These are phyloP conservation scores for Eurytoma adleriae DNA, from an alignment of 2,888 invertebrate genomes.

Conservation along the genomic window DNA sequence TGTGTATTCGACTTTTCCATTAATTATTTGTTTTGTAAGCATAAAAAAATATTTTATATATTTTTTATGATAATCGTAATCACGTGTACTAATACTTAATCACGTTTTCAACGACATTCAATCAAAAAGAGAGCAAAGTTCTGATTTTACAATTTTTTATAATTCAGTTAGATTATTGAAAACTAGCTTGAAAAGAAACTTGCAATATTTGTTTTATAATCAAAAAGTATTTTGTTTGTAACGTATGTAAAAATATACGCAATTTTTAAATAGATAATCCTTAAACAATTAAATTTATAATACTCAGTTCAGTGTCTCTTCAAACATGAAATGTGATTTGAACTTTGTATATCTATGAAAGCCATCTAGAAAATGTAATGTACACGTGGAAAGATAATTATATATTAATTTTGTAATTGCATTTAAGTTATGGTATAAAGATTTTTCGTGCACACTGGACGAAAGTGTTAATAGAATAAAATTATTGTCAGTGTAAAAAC, in stretches of 20 bases:
- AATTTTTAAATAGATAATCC: background rate
- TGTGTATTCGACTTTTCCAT: background rate
- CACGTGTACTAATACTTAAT: background rate
- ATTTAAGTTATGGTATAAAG: slow-evolving; percentile 10
- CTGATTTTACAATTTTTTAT: background rate
- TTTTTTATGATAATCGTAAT: background rate
- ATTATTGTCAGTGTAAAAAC: background rate
- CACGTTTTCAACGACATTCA: no score
- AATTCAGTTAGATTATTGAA: no score
- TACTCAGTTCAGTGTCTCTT: no score
- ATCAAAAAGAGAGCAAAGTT: no score
- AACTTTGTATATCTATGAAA: background rate
- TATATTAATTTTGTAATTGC: background rate
- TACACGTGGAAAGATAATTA: background rate
- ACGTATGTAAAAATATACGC: background rate
- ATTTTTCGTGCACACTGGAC: background rate
- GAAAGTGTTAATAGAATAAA: background rate
- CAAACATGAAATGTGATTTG: background rate
- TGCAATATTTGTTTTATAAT: background rate
- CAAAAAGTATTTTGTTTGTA: background rate
- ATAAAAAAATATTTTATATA: background rate
- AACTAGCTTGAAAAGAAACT: background rate
- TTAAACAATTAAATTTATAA: no score
- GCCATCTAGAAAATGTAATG: background rate
- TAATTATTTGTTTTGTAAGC: background rate